A percentile compares a stretch with the other conserved stretches of the same genome.
phyloP scores from a whole-genome alignment of 2,888 invertebrate genomes.

The Amphipyra tragopoginis region DNA sequence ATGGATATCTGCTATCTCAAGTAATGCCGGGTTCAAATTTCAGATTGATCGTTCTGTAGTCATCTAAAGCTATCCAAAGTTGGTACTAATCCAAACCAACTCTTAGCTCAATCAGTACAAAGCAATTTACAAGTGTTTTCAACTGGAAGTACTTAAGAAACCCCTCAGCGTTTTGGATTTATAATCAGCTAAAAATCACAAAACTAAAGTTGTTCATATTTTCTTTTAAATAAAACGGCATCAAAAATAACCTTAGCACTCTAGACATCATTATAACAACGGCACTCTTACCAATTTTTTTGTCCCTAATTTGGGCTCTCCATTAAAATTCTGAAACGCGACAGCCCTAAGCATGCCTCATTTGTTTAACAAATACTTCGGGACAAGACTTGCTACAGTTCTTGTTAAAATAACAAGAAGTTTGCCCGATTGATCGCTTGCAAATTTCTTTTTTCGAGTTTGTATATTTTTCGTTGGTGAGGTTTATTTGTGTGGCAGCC shows the following conservation, averaged over 20 bases:
- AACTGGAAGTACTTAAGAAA: no score
- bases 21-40: no score
- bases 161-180: no score
- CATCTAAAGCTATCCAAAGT: no score
- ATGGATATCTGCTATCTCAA: no score
- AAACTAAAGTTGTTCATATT: background rate
- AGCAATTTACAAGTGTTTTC: no score
- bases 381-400: slow-evolving; percentile 49
- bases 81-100: no score
- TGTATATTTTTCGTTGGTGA: slow-evolving; percentile 1
- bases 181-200: no score
- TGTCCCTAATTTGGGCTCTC: background rate
- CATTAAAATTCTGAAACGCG: slow-evolving; percentile 11
- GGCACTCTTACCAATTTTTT: slow-evolving; percentile 7
- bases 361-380: slow-evolving; percentile 63
- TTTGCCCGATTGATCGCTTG: slow-evolving; percentile 51
- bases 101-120: no score
- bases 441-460: slow-evolving; percentile 21
- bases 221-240: background rate
- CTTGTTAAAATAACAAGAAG: slow-evolving; percentile 55
- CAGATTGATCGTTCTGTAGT: no score
- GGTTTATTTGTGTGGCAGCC: background rate
- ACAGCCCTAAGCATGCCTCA: slow-evolving; percentile 54
- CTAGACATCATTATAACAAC: slow-evolving; percentile 5
- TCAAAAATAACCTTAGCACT: background rate